These are phyloP conservation scores for Trachelus stipa DNA, from an alignment of 2,888 invertebrate genomes.

Conservation along the genomic window DNA sequence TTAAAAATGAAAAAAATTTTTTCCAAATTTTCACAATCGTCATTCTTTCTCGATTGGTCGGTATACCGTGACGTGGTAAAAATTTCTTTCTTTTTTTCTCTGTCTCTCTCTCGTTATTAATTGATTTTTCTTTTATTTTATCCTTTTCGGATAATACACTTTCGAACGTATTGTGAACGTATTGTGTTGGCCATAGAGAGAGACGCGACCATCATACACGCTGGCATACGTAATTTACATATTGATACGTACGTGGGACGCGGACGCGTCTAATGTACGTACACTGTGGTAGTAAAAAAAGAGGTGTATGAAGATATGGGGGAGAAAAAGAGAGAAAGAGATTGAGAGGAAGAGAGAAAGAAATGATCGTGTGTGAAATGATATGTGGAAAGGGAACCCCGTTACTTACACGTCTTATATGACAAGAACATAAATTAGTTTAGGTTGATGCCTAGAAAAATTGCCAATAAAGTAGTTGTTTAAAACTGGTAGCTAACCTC, in stretches of 20 bases:
- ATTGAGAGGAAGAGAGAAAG: background rate
- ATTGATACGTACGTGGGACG: background rate
- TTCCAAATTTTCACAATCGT: no score
- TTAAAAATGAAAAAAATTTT: no score
- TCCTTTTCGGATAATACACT: no score
- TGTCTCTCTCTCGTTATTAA: no score
- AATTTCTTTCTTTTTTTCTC: no score
- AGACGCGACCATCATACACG: no score
- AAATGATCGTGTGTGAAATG: constrained; percentile 5
- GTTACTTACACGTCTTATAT: constrained; percentile 50
- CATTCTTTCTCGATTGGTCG: no score
- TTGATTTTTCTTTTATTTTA: no score
- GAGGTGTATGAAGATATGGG: constrained; percentile 26
- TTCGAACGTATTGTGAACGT: no score
- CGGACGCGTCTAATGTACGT: constrained; percentile 27
- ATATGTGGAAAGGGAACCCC: constrained; percentile 9
- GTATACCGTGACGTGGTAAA: no score
- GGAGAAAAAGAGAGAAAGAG: constrained; percentile 18
- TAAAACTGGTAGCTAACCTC: constrained; percentile 67
- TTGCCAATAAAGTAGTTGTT: constrained; percentile 67
- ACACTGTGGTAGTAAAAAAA: constrained; percentile 27
- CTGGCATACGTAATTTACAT: no score
- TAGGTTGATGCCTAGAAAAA: constrained; percentile 66
- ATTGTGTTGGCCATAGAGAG: no score
- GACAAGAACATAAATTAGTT: constrained; percentile 62